Evolutionary conservation across 2,797 vertebrate genomes (phyloP).

Genomic region (Basileuterus tristriatus): DNA sequence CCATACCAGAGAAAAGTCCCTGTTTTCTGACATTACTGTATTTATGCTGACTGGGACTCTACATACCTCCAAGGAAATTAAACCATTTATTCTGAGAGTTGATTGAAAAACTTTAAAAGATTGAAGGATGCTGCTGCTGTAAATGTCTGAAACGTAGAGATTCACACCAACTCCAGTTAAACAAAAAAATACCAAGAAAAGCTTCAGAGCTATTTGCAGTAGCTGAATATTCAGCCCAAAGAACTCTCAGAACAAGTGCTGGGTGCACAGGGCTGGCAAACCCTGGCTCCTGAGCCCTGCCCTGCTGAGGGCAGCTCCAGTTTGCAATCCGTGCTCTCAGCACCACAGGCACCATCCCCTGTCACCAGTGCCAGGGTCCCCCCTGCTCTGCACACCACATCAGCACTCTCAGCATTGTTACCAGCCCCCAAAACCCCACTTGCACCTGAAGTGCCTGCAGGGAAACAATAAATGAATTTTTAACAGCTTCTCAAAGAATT

Average conservation of each 20-base stretch:
- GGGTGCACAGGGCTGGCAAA: neutral
- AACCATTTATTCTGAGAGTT: neutral
- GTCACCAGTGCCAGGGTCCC: neutral
- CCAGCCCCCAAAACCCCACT: neutral
- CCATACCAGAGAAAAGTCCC: neutral
- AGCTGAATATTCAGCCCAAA: neutral
- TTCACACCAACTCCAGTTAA: neutral
- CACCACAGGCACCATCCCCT: neutral
- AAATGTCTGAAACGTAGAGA: neutral
- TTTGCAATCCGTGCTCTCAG: neutral
- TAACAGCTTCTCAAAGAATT: neutral
- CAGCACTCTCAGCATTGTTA: neutral
- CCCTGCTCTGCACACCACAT: rapidly evolving
- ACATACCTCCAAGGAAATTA: neutral
- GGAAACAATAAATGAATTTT: neutral
- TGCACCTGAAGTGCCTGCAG: neutral
- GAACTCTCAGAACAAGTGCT: neutral
- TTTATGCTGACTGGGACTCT: neutral
- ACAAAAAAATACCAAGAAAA: neutral
- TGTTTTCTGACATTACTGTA: rapidly evolving
- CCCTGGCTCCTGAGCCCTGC: neutral
- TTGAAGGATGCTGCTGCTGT: neutral
- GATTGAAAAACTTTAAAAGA: neutral
- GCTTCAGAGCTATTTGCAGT: neutral
- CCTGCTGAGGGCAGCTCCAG: neutral